Evolutionary conservation across 2,797 vertebrate species (phyloP).

Genomic region (Tympanoctomys barrerae): DNA sequence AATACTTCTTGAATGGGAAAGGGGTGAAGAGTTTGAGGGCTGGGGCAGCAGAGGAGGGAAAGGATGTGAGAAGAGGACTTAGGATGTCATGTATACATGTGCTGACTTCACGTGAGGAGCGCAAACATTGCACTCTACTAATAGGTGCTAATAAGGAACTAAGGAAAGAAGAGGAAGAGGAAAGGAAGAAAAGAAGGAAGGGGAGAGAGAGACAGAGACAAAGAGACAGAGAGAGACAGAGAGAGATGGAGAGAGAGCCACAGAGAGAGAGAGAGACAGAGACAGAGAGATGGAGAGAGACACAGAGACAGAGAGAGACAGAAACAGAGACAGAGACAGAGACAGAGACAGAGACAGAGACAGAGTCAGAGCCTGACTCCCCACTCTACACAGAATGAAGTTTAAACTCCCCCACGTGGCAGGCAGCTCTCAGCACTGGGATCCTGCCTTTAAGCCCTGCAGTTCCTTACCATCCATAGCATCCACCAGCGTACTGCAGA

Average conservation of each 20-base stretch:
- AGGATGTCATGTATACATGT: neutral
- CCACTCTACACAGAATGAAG: neutral
- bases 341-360: neutral
- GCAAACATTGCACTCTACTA: neutral
- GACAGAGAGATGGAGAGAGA: neutral
- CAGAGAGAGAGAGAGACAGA: too few relatives aligned
- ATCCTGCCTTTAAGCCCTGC: neutral
- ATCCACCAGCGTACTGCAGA: too few relatives aligned
- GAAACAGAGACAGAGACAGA: too few relatives aligned
- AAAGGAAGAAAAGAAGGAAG: neutral
- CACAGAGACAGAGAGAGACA: neutral
- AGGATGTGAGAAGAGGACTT: neutral
- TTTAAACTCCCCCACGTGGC: fast-evolving
- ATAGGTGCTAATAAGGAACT: neutral
- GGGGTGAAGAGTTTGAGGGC: neutral
- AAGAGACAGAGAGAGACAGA: too few relatives aligned
- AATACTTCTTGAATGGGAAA: neutral
- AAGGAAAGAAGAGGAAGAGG: neutral
- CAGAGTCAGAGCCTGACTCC: neutral
- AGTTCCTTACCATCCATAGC: neutral
- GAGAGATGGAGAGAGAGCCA: neutral
- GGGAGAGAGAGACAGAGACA: neutral
- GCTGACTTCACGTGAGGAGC: neutral
- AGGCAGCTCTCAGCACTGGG: fast-evolving
- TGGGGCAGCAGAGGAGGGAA: neutral